Conservation (phyloP, 2,113 vertebrate genomes). For the Megaceryle torquata region DNA sequence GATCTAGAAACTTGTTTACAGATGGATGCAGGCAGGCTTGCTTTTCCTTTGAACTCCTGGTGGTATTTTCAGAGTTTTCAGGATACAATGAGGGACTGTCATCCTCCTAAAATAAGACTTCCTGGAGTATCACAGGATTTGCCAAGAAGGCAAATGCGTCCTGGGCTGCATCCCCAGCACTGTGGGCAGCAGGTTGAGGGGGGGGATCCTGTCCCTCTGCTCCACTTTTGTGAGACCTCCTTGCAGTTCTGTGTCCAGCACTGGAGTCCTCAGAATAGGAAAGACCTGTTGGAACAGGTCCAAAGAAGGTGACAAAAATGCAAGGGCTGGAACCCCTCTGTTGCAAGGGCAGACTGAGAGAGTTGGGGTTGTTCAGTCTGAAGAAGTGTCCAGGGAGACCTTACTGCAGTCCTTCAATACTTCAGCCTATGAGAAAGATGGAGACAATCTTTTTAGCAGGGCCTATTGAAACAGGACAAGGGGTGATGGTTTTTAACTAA, state of each 20-base stretch:
- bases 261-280: background rate
- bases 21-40: background rate
- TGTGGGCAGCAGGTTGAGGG: fast-evolving
- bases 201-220: background rate
- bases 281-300: background rate
- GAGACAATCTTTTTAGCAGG: background rate
- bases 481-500: background rate
- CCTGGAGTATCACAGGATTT: background rate
- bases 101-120: background rate
- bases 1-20: background rate
- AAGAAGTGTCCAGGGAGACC: background rate
- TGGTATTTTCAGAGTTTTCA: background rate
- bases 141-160: background rate
- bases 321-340: background rate
- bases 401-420: background rate
- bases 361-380: background rate
- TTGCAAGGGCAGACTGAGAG: background rate
- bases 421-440: background rate
- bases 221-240: background rate
- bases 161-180: background rate
- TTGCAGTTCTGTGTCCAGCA: background rate
- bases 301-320: background rate
- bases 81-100: background rate
- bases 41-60: background rate
- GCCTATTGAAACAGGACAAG: background rate